Evolutionary conservation across 1,140 invertebrate genomes (phyloP), one percentile per base, ranked within the genome.

Genomic region (Drosophila simulans): DNA sequence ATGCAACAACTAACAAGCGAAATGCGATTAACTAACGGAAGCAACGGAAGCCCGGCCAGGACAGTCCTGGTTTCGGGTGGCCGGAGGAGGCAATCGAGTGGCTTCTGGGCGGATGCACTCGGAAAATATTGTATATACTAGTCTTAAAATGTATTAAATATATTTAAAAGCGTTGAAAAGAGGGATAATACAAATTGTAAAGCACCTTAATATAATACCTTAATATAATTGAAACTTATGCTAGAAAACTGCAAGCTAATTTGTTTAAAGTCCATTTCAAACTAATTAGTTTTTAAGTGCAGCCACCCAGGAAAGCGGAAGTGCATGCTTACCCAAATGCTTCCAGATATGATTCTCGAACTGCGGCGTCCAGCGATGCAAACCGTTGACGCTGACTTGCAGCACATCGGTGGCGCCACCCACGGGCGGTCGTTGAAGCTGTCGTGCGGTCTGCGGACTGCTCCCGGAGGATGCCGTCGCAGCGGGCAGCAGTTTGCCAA

Each of bases 331-430:
- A 92, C 91, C 91, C 69, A 92, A 91, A 80, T 92, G 89, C 74
- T 91, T 92, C 91, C 91, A 92, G 52, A 92, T 92, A 71, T 89
- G 86, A 81, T 86, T 85, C 60, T 92, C 91, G 56, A 92, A 92
- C 69, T 92, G 84, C 49, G 89, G 77, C 31, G 80, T 90, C 91
- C 91, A 92, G 39, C 88, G 85, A 68, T 92, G 91, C 65, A 92
- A 65, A 2, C 91, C 91, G 71, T 92, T 92, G 71, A 91, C 71
- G 83, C 86, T 91, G 66, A 92, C 89, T 46, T 77, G 75, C 25
- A 92, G 77, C 31, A 91, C 62, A 74, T 92, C 91, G 31, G 56
- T 80, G 55, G 72, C 70, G 34, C 39, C 43, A 42, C 51, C 46
- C 45, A 60, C 22, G 5, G 52, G 64, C n/a, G 74, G 70, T 37